phyloP scores from a whole-genome alignment of 2,797 vertebrate genomes.

The Myotis planiceps region DNA sequence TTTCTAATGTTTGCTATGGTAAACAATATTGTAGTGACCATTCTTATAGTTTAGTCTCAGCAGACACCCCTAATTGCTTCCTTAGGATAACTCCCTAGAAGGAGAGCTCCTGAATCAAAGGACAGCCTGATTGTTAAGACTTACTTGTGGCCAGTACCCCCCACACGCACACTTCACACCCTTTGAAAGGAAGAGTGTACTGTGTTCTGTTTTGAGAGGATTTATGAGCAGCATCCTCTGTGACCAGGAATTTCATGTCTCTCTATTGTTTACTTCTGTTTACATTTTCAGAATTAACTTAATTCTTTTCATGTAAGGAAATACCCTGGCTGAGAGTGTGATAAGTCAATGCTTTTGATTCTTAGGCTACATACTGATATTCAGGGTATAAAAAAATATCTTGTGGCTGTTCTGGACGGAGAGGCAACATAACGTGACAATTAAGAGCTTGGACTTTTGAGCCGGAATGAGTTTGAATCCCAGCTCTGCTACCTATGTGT shows the following conservation, averaged over 20 bases:
- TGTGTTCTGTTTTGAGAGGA: slow-evolving; percentile 54
- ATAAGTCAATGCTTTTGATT: slow-evolving; percentile 36
- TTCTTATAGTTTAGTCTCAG: background rate
- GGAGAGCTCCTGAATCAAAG: background rate
- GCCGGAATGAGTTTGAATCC: slow-evolving; percentile 1
- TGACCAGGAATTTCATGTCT: slow-evolving; percentile 43
- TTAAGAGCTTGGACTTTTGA: background rate
- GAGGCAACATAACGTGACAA: background rate
- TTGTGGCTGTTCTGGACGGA: background rate
- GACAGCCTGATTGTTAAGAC: background rate
- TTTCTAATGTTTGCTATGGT: slow-evolving; percentile 11
- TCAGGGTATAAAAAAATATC: background rate
- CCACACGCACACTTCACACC: background rate
- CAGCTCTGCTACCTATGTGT: background rate
- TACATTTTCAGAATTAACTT: slow-evolving; percentile 67
- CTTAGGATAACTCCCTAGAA: slow-evolving; percentile 1
- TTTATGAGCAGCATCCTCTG: slow-evolving; percentile 50
- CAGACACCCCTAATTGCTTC: background rate
- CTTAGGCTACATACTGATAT: background rate
- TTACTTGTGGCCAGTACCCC: background rate
- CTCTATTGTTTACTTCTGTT: slow-evolving; percentile 62
- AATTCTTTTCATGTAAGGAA: slow-evolving; percentile 68
- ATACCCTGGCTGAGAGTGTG: slow-evolving; percentile 10
- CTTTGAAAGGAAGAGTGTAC: background rate
- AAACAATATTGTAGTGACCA: background rate